These are phyloP conservation scores for Formicarius rufipectus DNA, from an alignment of 2,113 vertebrate genomes.

Conservation along the genomic window DNA sequence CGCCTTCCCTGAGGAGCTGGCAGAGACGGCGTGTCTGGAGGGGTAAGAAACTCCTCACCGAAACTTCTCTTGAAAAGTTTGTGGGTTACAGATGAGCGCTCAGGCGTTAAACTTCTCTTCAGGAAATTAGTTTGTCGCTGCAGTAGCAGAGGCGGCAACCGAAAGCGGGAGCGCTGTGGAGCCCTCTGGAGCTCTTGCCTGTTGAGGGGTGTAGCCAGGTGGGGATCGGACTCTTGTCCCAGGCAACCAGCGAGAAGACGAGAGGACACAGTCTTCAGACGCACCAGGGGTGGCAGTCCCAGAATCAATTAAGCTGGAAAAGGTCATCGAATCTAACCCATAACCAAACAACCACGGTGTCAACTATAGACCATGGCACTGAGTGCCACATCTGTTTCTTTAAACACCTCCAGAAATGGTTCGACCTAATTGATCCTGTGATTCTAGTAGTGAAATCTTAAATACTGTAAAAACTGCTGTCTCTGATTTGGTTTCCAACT, in stretches of 20 bases:
- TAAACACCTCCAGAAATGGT: background rate
- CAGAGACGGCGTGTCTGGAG: too few relatives aligned
- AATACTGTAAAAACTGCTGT: fast-evolving
- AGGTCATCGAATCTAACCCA: background rate
- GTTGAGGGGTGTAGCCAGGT: fast-evolving
- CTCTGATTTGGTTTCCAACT: fast-evolving
- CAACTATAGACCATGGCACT: background rate
- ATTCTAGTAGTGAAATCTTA: background rate
- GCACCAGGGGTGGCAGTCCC: background rate
- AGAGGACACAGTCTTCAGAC: background rate
- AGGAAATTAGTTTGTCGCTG: background rate
- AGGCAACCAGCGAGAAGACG: fast-evolving
- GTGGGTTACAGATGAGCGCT: fast-evolving
- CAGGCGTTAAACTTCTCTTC: too few relatives aligned
- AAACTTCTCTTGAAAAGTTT: fast-evolving
- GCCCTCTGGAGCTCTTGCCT: fast-evolving
- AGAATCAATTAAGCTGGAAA: background rate
- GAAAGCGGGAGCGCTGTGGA: background rate
- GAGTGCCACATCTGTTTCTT: background rate
- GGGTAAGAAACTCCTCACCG: fast-evolving
- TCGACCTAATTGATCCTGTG: background rate
- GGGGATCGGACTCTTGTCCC: background rate
- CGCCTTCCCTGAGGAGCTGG: too few relatives aligned
- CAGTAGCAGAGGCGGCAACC: fast-evolving
- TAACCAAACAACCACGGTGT: background rate